These are phyloP conservation scores for Ips typographus DNA, from an alignment of 1,140 invertebrate genomes.

Conservation along the genomic window DNA sequence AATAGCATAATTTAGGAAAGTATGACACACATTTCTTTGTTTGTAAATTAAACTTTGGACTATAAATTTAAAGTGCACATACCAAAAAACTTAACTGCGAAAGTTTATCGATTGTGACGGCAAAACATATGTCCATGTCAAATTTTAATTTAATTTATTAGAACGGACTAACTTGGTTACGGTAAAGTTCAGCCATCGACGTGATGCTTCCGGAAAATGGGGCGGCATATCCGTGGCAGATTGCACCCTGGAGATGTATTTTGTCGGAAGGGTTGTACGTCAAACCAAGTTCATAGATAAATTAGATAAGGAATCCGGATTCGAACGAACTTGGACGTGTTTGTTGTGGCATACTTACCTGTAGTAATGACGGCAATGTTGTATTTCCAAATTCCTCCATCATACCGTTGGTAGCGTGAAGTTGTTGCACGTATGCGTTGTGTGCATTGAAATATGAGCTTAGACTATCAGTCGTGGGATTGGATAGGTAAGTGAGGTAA, in stretches of 20 bases:
- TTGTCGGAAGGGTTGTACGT: slow-evolving; percentile 2
- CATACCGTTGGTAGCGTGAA: slow-evolving; percentile 91
- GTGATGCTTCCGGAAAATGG: not conserved
- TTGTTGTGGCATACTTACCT: slow-evolving; percentile 57
- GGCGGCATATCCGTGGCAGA: not conserved
- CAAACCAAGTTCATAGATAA: not conserved
- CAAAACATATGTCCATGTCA: not conserved
- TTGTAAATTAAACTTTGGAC: too few species aligned
- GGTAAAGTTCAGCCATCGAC: not conserved
- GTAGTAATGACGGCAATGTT: slow-evolving; percentile 75
- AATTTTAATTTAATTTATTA: slow-evolving; percentile 6
- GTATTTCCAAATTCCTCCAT: slow-evolving; percentile 68
- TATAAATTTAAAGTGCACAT: too few species aligned
- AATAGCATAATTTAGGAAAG: too few species aligned
- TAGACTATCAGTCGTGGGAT: slow-evolving; percentile 65
- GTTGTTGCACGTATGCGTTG: slow-evolving; percentile 90
- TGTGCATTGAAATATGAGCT: slow-evolving; percentile 87
- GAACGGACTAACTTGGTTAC: not conserved
- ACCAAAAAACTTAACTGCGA: too few species aligned
- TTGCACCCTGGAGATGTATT: slow-evolving; percentile 9
- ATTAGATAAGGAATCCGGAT: not conserved
- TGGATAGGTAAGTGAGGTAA: slow-evolving; percentile 71
- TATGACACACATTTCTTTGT: too few species aligned
- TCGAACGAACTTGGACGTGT: not conserved
- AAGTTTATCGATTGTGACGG: too few species aligned